Evolutionary conservation across 37 sponge, comb jelly and placozoan genomes (phyloP).

Genomic region (Mnemiopsis leidyi): DNA sequence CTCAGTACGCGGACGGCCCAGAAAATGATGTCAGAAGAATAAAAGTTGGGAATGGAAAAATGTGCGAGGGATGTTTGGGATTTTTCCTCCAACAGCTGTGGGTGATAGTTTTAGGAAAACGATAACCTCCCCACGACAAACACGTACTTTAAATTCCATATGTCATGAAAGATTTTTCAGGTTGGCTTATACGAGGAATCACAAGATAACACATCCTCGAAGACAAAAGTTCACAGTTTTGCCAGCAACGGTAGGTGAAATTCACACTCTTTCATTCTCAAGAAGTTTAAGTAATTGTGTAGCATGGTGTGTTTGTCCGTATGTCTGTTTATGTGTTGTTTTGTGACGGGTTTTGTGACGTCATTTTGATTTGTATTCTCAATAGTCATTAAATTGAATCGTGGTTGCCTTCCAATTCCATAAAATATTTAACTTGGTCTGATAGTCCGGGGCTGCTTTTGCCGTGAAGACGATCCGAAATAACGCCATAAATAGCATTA

Average conservation of each 20-base stretch:
- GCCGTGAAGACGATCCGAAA: too few relatives aligned
- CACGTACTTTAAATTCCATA: background rate
- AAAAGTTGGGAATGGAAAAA: too few relatives aligned
- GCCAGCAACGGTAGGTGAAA: conserved; percentile 55
- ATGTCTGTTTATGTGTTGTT: too few relatives aligned
- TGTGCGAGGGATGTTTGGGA: too few relatives aligned
- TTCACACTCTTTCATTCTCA: background rate
- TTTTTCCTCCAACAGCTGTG: too few relatives aligned
- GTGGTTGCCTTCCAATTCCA: background rate
- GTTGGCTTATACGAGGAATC: conserved; percentile 20
- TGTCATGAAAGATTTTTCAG: background rate
- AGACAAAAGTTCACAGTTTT: conserved; percentile 46
- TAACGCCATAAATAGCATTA: too few relatives aligned
- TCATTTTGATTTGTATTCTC: background rate
- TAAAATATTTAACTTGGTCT: too few relatives aligned
- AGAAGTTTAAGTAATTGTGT: too few relatives aligned
- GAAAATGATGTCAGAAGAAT: too few relatives aligned
- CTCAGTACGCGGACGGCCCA: too few relatives aligned
- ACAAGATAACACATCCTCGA: conserved; percentile 40
- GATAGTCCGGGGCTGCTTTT: too few relatives aligned
- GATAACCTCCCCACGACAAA: background rate
- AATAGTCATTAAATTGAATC: too few relatives aligned
- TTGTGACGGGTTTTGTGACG: background rate
- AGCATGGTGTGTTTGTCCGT: background rate
- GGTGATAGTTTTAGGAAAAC: background rate